phyloP scores from a whole-genome alignment of 2,888 invertebrate genomes.

The Lochmaea crataegi region DNA sequence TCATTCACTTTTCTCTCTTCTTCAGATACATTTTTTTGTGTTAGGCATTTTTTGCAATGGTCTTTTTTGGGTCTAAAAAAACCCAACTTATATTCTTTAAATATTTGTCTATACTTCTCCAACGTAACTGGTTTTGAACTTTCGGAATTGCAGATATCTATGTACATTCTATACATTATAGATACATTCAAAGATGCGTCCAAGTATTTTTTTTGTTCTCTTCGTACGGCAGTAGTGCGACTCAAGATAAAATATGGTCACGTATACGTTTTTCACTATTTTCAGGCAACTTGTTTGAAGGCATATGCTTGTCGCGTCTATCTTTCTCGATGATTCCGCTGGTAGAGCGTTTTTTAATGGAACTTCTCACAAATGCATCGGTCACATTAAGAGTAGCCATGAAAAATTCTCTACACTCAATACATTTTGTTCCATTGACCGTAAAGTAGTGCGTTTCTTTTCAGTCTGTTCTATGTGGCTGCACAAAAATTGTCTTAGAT shows the following conservation, averaged over 20 bases:
- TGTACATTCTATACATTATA: constrained; percentile 47
- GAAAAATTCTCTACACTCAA: constrained; percentile 46
- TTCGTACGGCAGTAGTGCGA: constrained; percentile 48
- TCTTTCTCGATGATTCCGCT: too few species aligned
- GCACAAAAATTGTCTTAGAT: constrained; percentile 46
- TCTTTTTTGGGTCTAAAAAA: constrained; percentile 46
- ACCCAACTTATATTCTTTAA: constrained; percentile 46
- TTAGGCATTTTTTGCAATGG: constrained; percentile 42
- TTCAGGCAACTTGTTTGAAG: too few species aligned
- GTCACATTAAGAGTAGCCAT: constrained; percentile 45
- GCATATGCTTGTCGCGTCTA: too few species aligned
- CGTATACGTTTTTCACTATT: too few species aligned
- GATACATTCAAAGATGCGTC: constrained; percentile 45
- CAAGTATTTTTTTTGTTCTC: constrained; percentile 36
- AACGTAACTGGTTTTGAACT: constrained; percentile 37
- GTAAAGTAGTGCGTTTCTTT: constrained; percentile 44
- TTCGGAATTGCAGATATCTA: constrained; percentile 29
- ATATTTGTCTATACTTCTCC: constrained; percentile 44
- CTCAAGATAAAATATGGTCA: too few species aligned
- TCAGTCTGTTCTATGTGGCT: constrained; percentile 46
- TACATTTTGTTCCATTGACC: constrained; percentile 37
- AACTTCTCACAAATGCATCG: constrained; percentile 47
- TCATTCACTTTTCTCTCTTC: constrained; percentile 41
- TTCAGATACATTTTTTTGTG: constrained; percentile 39
- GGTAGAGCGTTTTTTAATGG: too few species aligned